Evolutionary conservation across 2,797 vertebrate genomes (phyloP).

Genomic region (Anguilla anguilla): DNA sequence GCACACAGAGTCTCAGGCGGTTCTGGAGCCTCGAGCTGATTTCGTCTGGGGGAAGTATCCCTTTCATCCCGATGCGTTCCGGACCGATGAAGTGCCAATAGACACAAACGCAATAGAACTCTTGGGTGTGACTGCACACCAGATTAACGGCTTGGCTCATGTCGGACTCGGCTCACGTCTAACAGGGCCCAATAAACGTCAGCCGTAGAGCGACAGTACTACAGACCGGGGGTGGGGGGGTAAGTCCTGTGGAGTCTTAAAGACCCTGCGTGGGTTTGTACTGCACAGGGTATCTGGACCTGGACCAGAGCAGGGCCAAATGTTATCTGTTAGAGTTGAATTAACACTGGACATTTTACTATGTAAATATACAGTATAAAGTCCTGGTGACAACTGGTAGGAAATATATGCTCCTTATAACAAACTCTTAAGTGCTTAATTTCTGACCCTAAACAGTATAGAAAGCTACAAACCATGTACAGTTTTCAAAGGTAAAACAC

Average conservation of each 20-base stretch:
- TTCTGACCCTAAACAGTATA: not conserved
- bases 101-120: not conserved
- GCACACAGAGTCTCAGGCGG: not conserved
- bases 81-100: not conserved
- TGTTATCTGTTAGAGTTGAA: no score
- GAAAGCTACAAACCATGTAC: no score
- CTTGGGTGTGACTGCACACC: slow-evolving; percentile 12
- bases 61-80: not conserved
- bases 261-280: not conserved
- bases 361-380: not conserved
- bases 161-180: not conserved
- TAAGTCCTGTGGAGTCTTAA: not conserved
- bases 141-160: not conserved
- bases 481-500: no score
- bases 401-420: not conserved
- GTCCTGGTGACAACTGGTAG: not conserved
- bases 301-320: no score
- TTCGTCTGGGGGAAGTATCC: not conserved
- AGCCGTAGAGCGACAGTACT: not conserved
- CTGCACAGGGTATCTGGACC: not conserved
- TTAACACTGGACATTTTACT: no score
- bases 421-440: not conserved
- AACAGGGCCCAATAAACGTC: not conserved
- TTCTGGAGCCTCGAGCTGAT: not conserved
- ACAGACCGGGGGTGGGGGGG: not conserved